Percentiles rank a stretch among this genome's conserved stretches.
phyloP scores from a whole-genome alignment of 2,113 vertebrate genomes.

The Tragelaphus imberbis region DNA sequence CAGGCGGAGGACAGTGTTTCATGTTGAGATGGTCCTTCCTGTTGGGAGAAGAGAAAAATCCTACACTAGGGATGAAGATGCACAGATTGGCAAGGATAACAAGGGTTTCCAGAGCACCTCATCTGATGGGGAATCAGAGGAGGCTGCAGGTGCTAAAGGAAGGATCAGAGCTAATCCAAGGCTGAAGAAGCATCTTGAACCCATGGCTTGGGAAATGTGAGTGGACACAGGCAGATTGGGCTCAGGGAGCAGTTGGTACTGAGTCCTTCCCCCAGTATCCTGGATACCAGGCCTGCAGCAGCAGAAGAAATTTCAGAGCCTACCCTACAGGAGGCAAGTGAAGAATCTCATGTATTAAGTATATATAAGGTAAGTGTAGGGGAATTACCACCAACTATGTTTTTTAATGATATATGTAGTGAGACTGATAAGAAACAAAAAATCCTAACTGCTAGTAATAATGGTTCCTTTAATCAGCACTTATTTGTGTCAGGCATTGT shows the following conservation, averaged over 20 bases:
- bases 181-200: background rate
- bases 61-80: background rate
- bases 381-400: background rate
- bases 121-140: background rate
- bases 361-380: background rate
- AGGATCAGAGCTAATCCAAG: background rate
- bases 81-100: background rate
- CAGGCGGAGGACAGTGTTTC: background rate
- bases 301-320: background rate
- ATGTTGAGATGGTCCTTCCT: background rate
- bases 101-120: background rate
- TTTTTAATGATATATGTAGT: background rate
- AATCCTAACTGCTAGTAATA: background rate
- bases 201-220: fast-evolving
- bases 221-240: background rate
- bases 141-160: background rate
- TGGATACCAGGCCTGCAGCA: background rate
- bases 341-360: background rate
- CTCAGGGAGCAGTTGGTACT: too few relatives aligned
- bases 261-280: background rate
- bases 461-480: background rate
- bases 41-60: background rate
- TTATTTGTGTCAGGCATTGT: background rate
- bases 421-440: background rate
- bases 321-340: background rate